Evolutionary conservation across 2,797 vertebrate genomes (phyloP).

Genomic region (Percopsis omiscomaycus): DNA sequence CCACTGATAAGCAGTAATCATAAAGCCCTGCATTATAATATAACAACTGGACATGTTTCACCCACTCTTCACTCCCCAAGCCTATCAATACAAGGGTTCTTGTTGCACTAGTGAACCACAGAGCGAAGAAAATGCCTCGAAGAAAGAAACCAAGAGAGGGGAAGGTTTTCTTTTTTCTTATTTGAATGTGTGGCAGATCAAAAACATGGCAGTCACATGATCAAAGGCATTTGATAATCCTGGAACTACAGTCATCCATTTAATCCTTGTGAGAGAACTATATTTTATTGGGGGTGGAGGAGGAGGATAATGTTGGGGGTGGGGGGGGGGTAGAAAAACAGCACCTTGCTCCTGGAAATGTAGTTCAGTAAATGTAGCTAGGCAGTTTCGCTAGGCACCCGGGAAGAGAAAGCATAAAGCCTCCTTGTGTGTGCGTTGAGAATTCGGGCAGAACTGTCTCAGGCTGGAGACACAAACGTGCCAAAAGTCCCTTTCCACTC

Average conservation of each 20-base stretch:
- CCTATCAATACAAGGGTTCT: conserved; percentile 61
- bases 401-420: conserved; percentile 57
- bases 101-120: conserved; percentile 63
- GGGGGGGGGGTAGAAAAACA: conserved; percentile 42
- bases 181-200: conserved; percentile 66
- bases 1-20: conserved; percentile 12
- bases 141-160: conserved; percentile 54
- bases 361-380: conserved; percentile 65
- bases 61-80: conserved; percentile 37
- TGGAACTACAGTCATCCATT: conserved; percentile 74
- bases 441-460: conserved; percentile 68
- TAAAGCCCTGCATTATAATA: conserved; percentile 30
- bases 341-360: conserved; percentile 61
- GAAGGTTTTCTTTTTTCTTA: conserved; percentile 63
- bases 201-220: conserved; percentile 78
- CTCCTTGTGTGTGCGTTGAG: conserved; percentile 66
- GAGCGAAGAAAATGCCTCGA: conserved; percentile 60
- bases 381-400: conserved; percentile 54
- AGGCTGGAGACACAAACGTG: conserved; percentile 68
- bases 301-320: conserved; percentile 33
- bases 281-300: conserved; percentile 51
- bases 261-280: conserved; percentile 71
- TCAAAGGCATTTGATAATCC: conserved; percentile 80
- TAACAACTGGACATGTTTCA: conserved; percentile 49
- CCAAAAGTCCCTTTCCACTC: conserved; percentile 73